Conservation (phyloP, 2,888 invertebrate genomes). For the Apantesis nais region DNA sequence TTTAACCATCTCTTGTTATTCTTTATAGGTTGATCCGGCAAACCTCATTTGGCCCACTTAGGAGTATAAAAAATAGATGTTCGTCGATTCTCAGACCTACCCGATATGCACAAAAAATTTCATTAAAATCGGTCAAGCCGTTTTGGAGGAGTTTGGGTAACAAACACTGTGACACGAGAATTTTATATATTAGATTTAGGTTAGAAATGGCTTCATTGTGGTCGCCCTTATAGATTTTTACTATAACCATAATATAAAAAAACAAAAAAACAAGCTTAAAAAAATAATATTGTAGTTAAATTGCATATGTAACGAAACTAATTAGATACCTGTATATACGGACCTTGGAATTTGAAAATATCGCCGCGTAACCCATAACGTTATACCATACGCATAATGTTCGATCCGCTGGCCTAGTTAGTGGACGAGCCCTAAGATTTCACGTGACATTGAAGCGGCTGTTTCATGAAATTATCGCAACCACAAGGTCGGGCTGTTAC, state of each 20-base stretch:
- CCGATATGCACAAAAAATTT: too few relatives aligned
- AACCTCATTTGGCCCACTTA: too few relatives aligned
- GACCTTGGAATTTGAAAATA: not conserved
- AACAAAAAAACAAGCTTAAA: not conserved
- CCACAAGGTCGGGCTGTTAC: slow-evolving; percentile 40
- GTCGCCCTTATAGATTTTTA: not conserved
- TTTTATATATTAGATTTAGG: too few relatives aligned
- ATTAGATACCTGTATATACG: not conserved
- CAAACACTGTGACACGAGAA: too few relatives aligned
- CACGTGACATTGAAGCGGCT: slow-evolving; percentile 47
- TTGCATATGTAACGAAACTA: not conserved
- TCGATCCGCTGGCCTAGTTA: slow-evolving; percentile 2
- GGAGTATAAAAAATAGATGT: too few relatives aligned
- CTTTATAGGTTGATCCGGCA: too few relatives aligned
- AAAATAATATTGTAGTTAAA: not conserved
- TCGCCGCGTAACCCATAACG: not conserved
- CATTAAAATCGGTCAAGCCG: too few relatives aligned
- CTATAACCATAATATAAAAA: not conserved
- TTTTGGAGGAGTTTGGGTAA: too few relatives aligned
- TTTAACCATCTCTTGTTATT: slow-evolving; percentile 1
- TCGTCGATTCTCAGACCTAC: too few relatives aligned
- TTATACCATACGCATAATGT: not conserved
- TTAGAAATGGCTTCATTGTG: not conserved
- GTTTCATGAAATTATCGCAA: slow-evolving; percentile 50
- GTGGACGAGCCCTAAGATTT: slow-evolving; percentile 28